Base-by-base conservation (phyloP, 1,140 invertebrate species). In the Leptinotarsa undecemlineata region DNA sequence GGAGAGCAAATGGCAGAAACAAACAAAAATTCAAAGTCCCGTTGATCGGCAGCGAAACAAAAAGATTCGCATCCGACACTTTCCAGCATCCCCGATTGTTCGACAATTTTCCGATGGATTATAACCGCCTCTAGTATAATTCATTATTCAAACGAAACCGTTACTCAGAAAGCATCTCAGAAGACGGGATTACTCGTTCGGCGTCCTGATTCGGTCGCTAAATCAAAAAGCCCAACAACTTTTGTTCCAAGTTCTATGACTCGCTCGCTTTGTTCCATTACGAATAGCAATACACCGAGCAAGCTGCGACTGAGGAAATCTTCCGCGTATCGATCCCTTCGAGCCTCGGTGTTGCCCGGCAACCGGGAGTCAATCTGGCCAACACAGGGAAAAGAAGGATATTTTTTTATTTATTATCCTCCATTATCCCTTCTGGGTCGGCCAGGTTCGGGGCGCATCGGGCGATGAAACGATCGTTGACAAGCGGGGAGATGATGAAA, bases 401-500 rank as follows among this genome's bases (percentile, higher is more conserved):
- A 81, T 82, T 84, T 84, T 83, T 82, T 82, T 84, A 82, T 84
- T 84, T 84, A 84, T 84, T 84, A 82, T 84, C 80, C 82, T 79
- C 82, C 82, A 84, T 84, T 84, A 84, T 84, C 81, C 82, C 79
- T 79, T 79, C 76, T 76, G 76, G 51, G 72, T 78, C 77, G 79
- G 76, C 51, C 23, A 61, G 62, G 66, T 79, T 81, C 82, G 82
- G 72, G 48, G 70, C 66, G 62, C 72, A 67, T 73, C 78, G 78
- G 72, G 60, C 63, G 63, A 19, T 64, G 26, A 64, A 64, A 64
- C 78, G 78, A 76, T 73, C 76, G 80, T 71, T 81, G 81, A 81
- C 81, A 81, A 73, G 75, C 76, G 80, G 84, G 83, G 80, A 89
- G 88, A 89, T 88, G 88, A 89, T 89, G 88, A 89, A 89, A 89